Evolutionary conservation across 2,888 invertebrate genomes (phyloP), one percentile per base, ranked within the genome.

Genomic region (Drosophila greeni): DNA sequence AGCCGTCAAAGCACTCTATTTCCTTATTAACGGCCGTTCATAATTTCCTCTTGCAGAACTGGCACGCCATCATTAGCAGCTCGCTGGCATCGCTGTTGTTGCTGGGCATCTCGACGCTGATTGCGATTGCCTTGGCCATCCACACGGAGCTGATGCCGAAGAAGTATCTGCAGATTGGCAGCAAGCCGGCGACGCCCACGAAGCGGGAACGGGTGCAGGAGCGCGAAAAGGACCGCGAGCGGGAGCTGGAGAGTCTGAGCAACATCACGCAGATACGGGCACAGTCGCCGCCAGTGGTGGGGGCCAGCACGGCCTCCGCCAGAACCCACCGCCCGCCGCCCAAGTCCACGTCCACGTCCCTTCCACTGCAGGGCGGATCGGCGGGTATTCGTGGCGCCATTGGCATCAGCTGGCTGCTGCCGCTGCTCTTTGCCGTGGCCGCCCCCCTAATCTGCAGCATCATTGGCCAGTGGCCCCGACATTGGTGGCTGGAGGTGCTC

Each of bases 401-500:
- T 54, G 89, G 89, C 65, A 87, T 89, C 60, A 89, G 89, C 66
- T 89, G 89, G 89, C 66, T 89, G 53, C 57, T 89, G 69, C 89
- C 89, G 57, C 75, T 89, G 42, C 78, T 89, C 29, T 89, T 88
- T 73, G 88, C 89, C 33, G 86, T 89, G 61, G 85, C 87, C 54
- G 86, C 88, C 59, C 88, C 88, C 60, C 85, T 89, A 68, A 88
- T 89, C 71, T 88, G 88, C 80, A 87, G 86, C 74, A 89, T 89
- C 65, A 87, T 88, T 72, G 89, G 87, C 69, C 86, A 88, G 75
- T 88, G 88, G 87, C 88, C 89, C 69, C 82, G 84, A n/a, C 86
- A 92, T 47, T 93, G 93, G 93, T 93, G 93, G 92, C 87, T 93
- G 70, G 90, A 92, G 66, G 89, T 90, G 61, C 75, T 76, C 0